A percentile compares a stretch with the other conserved stretches of the same genome.
phyloP scores from a whole-genome alignment of 2,797 vertebrate species.

The Mormyrus hasselquistii region DNA sequence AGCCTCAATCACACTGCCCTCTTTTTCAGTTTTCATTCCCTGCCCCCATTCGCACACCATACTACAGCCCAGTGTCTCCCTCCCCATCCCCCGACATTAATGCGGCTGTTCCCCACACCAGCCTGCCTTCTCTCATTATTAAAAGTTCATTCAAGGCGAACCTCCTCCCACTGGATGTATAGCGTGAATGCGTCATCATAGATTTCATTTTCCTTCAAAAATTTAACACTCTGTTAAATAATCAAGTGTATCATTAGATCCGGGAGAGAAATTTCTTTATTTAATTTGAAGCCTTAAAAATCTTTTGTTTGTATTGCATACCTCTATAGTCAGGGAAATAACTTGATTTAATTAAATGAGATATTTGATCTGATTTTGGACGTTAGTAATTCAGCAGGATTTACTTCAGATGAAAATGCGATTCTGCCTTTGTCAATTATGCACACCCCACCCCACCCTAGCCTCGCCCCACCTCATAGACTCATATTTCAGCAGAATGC shows the following conservation, averaged over 20 bases:
- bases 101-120: not conserved
- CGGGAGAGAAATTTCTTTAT: not conserved
- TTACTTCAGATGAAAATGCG: not conserved
- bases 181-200: not conserved
- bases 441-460: slow-evolving; percentile 52
- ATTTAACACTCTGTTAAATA: not conserved
- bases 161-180: not conserved
- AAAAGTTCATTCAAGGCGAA: not conserved
- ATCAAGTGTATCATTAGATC: not conserved
- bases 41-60: slow-evolving; percentile 15
- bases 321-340: not conserved
- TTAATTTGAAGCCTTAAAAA: not conserved
- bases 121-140: not conserved
- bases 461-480: slow-evolving; percentile 17
- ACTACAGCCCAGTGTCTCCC: not conserved
- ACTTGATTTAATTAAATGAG: not conserved
- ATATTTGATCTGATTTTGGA: not conserved
- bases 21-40: not conserved
- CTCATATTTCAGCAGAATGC: slow-evolving; percentile 21
- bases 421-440: slow-evolving; percentile 37
- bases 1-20: slow-evolving; percentile 2
- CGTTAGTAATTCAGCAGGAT: not conserved
- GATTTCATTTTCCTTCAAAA: not conserved
- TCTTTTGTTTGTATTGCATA: not conserved
- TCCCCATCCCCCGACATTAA: not conserved